phyloP scores from a whole-genome alignment of 2,113 vertebrate species.

The Spea multiplicata region DNA sequence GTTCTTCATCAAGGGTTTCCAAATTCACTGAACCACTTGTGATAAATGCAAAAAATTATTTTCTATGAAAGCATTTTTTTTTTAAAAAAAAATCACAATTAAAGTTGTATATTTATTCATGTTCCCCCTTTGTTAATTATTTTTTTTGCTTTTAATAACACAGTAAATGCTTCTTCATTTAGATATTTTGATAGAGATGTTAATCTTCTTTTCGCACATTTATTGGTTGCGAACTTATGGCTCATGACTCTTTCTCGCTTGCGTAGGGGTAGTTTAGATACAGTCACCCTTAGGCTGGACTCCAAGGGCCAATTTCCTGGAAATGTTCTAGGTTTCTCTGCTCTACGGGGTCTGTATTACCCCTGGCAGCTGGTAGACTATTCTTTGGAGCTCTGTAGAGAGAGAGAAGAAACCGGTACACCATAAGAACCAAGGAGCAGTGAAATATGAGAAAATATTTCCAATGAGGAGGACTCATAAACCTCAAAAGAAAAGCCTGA shows the following conservation, averaged over 20 bases:
- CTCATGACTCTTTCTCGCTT: neutral
- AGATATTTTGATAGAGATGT: conserved; percentile 7
- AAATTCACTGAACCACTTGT: no score
- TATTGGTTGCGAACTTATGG: neutral
- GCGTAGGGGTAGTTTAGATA: conserved; percentile 22
- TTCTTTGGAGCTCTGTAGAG: conserved; percentile 29
- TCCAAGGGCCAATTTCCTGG: conserved; percentile 35
- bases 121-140: no score
- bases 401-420: conserved; percentile 35
- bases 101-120: no score
- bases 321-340: conserved; percentile 39
- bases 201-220: neutral
- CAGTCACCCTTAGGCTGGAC: conserved; percentile 14
- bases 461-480: conserved; percentile 42
- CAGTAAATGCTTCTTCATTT: conserved; percentile 12
- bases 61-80: no score
- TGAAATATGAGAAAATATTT: conserved; percentile 46
- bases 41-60: no score
- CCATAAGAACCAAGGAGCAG: conserved; percentile 35
- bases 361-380: conserved; percentile 39
- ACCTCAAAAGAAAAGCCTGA: conserved; percentile 47
- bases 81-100: no score
- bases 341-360: conserved; percentile 22
- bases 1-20: no score
- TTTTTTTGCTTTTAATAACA: no score